A percentile compares a stretch with the other conserved stretches of the same genome.
Conservation (phyloP, 2,797 vertebrate genomes). For the Streptopelia turtur region DNA sequence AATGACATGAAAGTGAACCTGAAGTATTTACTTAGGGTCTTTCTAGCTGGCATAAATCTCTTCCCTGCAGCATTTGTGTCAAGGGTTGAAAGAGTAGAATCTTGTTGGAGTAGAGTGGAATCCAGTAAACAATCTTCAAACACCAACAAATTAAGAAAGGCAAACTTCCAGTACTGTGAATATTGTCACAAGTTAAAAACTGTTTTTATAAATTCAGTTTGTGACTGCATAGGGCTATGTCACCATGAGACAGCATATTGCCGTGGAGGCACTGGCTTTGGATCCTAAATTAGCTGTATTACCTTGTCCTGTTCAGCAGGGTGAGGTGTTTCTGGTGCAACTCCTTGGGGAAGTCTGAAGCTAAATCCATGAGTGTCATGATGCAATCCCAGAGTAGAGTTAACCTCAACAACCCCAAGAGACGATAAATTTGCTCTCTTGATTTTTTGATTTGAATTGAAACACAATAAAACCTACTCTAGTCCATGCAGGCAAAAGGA, state of each 20-base stretch:
- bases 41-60: background rate
- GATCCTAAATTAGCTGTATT: background rate
- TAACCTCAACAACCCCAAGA: background rate
- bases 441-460: background rate
- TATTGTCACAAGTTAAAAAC: background rate
- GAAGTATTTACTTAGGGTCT: background rate
- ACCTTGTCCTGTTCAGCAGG: background rate
- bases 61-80: background rate
- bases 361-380: background rate
- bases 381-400: background rate
- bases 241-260: background rate
- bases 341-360: background rate
- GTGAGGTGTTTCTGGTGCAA: background rate
- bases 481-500: background rate
- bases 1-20: background rate
- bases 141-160: background rate
- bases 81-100: background rate
- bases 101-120: background rate
- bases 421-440: background rate
- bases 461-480: background rate
- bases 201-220: background rate
- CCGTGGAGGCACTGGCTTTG: background rate
- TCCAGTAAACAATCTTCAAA: background rate
- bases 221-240: background rate
- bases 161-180: background rate